Percentiles rank a stretch among this genome's conserved stretches.
Conservation (phyloP, 2,797 vertebrate genomes). For the Streptopelia turtur region DNA sequence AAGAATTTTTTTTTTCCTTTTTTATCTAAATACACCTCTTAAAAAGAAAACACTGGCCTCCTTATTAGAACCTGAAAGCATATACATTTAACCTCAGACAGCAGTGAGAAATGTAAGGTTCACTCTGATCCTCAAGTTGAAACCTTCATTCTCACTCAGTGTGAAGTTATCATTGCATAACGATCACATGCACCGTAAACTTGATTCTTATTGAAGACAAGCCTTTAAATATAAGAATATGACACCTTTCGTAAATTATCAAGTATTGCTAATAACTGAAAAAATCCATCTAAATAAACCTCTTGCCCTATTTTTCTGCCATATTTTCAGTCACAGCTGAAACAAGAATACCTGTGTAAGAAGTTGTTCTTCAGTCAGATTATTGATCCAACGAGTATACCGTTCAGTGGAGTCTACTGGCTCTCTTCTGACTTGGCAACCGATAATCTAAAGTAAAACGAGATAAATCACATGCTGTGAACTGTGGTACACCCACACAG, state of each 20-base stretch:
- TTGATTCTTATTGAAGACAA: background rate
- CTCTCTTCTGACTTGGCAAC: conserved; percentile 86
- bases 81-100: background rate
- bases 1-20: background rate
- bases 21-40: background rate
- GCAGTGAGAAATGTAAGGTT: background rate
- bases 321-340: background rate
- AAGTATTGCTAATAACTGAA: background rate
- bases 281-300: background rate
- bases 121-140: background rate
- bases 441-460: conserved; percentile 83
- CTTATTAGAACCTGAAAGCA: background rate
- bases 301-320: background rate
- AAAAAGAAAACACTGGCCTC: background rate
- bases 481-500: background rate
- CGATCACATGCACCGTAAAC: background rate
- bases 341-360: conserved; percentile 86
- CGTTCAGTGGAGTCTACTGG: conserved; percentile 89
- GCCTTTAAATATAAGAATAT: background rate
- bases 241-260: background rate
- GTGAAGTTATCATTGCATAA: background rate
- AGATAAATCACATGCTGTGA: background rate
- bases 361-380: conserved; percentile 85
- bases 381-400: conserved; percentile 95
- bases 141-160: background rate